Conservation (phyloP, 2,113 vertebrate species). For the Upupa epops region DNA sequence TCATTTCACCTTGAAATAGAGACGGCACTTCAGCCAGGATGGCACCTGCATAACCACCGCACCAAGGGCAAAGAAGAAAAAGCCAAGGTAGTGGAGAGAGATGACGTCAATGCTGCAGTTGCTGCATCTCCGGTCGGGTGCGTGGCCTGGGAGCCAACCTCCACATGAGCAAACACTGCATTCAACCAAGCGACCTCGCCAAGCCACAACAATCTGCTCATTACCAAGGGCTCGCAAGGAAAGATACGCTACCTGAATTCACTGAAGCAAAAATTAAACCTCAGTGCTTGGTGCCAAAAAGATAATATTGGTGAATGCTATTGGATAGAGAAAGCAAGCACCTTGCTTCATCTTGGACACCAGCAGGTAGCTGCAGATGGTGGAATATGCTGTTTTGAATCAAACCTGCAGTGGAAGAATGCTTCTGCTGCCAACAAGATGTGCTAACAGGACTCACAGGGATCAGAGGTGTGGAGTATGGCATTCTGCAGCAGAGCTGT, state of each 20-base stretch:
- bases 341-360: constrained; percentile 47
- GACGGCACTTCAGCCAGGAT: not conserved
- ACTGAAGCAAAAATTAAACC: constrained; percentile 53
- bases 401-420: constrained; percentile 56
- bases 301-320: constrained; percentile 10
- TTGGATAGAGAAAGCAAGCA: constrained; percentile 45
- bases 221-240: not conserved
- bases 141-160: not conserved
- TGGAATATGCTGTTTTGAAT: constrained; percentile 56
- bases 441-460: constrained; percentile 61
- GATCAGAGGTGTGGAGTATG: constrained; percentile 65
- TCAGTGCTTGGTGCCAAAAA: not conserved
- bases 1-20: constrained; percentile 25
- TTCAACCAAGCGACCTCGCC: not conserved
- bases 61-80: not conserved
- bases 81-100: not conserved
- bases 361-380: constrained; percentile 67
- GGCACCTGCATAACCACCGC: not conserved
- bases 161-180: fast-evolving
- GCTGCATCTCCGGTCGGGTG: fast-evolving
- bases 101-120: not conserved
- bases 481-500: constrained; percentile 42
- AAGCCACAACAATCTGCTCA: not conserved
- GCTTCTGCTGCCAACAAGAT: constrained; percentile 63
- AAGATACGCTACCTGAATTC: not conserved